Evolutionary conservation across 1,140 invertebrate genomes (phyloP).

Genomic region (Orchestia grillus): DNA sequence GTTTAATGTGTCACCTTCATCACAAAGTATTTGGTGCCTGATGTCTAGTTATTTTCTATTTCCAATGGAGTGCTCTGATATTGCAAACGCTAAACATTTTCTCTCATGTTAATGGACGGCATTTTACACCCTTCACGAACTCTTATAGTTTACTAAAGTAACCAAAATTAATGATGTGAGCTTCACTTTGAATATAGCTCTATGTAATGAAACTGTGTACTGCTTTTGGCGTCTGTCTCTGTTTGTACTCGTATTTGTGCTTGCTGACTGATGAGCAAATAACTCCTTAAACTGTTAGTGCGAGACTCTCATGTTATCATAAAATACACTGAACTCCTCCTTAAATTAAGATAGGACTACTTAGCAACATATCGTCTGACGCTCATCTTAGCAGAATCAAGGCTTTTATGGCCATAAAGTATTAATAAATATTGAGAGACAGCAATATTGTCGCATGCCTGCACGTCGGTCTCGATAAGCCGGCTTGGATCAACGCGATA

Average conservation of each 20-base stretch:
- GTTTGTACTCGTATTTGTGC: background rate
- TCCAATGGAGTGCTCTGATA: background rate
- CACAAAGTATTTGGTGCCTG: background rate
- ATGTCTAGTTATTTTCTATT: background rate
- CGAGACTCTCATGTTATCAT: background rate
- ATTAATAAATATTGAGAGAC: background rate
- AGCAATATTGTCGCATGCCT: background rate
- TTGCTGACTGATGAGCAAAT: background rate
- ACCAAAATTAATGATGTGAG: background rate
- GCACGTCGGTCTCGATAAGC: slow-evolving; percentile 7
- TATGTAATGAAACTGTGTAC: background rate
- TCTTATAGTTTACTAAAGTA: background rate
- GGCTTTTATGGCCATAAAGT: slow-evolving; percentile 17
- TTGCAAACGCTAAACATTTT: background rate
- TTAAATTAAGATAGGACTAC: slow-evolving; percentile 2
- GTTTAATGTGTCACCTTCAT: background rate
- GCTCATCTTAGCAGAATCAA: background rate
- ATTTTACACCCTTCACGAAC: background rate
- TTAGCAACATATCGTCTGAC: background rate
- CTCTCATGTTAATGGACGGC: background rate
- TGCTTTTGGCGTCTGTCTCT: background rate
- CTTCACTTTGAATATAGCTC: background rate
- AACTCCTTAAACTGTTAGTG: background rate
- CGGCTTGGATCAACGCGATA: background rate
- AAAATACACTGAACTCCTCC: background rate